Evolutionary conservation across 2,888 invertebrate genomes (phyloP).

Genomic region (Cyclophora punctaria): DNA sequence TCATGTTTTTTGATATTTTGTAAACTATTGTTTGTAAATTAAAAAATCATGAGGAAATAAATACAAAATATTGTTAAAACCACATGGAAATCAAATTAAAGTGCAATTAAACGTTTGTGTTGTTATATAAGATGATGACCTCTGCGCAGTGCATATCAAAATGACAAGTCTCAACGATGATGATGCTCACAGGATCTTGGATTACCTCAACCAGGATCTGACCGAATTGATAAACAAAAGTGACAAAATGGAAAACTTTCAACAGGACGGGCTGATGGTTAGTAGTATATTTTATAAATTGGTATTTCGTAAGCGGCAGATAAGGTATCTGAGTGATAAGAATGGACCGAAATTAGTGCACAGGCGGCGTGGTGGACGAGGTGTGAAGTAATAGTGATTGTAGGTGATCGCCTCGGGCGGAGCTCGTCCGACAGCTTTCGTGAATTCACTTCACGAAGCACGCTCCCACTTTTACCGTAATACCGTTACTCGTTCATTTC

Average conservation of each 20-base stretch:
- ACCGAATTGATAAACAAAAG: conserved; percentile 34
- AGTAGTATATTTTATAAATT: conserved; percentile 30
- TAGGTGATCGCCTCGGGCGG: conserved; percentile 40
- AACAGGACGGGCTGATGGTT: conserved; percentile 55
- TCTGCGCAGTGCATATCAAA: conserved; percentile 25
- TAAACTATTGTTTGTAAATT: conserved; percentile 38
- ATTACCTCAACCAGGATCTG: conserved; percentile 49
- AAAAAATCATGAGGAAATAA: conserved; percentile 11
- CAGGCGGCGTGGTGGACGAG: conserved; percentile 44
- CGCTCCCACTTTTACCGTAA: conserved; percentile 71
- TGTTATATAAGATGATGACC: conserved; percentile 33
- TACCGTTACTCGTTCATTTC: conserved; percentile 73
- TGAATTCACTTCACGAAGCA: conserved; percentile 30
- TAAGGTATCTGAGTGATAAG: conserved; percentile 43
- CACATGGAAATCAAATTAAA: conserved; percentile 11
- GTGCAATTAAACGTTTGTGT: conserved; percentile 4
- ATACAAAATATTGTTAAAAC: conserved; percentile 1
- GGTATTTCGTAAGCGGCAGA: conserved; percentile 26
- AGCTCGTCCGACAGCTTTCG: conserved; percentile 66
- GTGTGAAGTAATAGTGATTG: conserved; percentile 53
- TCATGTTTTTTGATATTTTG: conserved; percentile 53
- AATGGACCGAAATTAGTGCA: conserved; percentile 23
- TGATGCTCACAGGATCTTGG: conserved; percentile 54
- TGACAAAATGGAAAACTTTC: conserved; percentile 57
- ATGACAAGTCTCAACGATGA: conserved; percentile 59